Evolutionary conservation across 2,113 vertebrate genomes (phyloP).

Genomic region (Ascaphus truei): DNA sequence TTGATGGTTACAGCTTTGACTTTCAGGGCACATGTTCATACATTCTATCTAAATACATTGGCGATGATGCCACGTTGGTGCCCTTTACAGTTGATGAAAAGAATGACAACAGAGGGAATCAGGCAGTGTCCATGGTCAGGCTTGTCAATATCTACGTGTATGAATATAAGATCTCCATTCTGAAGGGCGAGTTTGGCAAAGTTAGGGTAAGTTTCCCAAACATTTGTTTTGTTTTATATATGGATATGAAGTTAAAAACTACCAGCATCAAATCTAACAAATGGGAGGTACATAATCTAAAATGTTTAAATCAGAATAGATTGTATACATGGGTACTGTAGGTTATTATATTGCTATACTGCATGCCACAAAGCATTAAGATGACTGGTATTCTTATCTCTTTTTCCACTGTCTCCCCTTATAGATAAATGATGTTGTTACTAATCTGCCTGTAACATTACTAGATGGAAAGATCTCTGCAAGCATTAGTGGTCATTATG

Average conservation of each 20-base stretch:
- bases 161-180: conserved; percentile 43
- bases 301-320: no score
- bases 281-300: no score
- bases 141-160: conserved; percentile 45
- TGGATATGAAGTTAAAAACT: no score
- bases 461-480: conserved; percentile 47
- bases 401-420: background rate
- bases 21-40: conserved; percentile 42
- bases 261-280: no score
- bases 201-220: conserved; percentile 41
- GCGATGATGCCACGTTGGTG: background rate
- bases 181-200: conserved; percentile 14
- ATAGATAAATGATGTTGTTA: conserved; percentile 58
- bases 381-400: no score
- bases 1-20: conserved; percentile 42
- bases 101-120: conserved; percentile 37
- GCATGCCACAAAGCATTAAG: no score
- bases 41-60: conserved; percentile 6
- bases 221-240: fast-evolving
- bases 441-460: conserved; percentile 55
- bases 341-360: no score
- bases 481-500: conserved; percentile 50
- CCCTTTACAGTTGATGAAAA: conserved; percentile 28
- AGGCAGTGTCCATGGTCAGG: conserved; percentile 38
- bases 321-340: no score